Percentiles rank a stretch among this genome's conserved stretches.
These are phyloP conservation scores for Amphimedon queenslandica DNA, from an alignment of 37 sponge, comb jelly and placozoan genomes.

Conservation along the genomic window DNA sequence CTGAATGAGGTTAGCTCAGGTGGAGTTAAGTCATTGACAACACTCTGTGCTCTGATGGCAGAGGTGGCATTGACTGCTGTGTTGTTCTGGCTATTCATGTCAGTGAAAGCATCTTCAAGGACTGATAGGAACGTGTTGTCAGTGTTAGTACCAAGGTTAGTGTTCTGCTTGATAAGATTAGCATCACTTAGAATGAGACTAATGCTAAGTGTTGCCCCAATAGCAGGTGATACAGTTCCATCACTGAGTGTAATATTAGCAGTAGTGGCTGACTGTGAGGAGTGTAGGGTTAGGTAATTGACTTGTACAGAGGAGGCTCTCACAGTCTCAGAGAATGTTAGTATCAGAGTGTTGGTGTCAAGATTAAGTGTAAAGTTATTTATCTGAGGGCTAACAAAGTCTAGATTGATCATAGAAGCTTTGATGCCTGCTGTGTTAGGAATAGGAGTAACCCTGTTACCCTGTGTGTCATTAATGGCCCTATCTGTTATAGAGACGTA, in stretches of 20 bases:
- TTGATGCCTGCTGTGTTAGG: slow-evolving; percentile 46
- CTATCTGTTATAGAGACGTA: slow-evolving; percentile 59
- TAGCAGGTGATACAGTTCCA: slow-evolving; percentile 23
- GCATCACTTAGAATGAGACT: slow-evolving; percentile 26
- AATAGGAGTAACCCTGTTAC: slow-evolving; percentile 57
- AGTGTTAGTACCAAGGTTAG: slow-evolving; percentile 43
- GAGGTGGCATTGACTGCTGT: slow-evolving; percentile 15
- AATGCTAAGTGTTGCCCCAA: slow-evolving; percentile 41
- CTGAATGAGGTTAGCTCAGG: slow-evolving; percentile 60
- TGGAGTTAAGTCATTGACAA: slow-evolving; percentile 56
- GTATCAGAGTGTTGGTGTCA: slow-evolving; percentile 47
- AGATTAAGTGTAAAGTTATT: slow-evolving; percentile 70
- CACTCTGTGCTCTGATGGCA: slow-evolving; percentile 54
- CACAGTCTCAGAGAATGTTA: slow-evolving; percentile 88
- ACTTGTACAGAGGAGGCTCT: slow-evolving; percentile 33
- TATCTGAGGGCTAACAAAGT: slow-evolving; percentile 49
- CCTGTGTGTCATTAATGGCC: slow-evolving; percentile 64
- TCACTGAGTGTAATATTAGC: slow-evolving; percentile 26
- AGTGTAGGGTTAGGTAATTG: slow-evolving; percentile 37
- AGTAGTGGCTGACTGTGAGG: slow-evolving; percentile 16
- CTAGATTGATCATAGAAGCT: slow-evolving; percentile 40
- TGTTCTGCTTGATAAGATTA: slow-evolving; percentile 59
- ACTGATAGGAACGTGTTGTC: slow-evolving; percentile 65
- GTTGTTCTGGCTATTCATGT: slow-evolving; percentile 57
- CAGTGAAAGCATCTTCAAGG: slow-evolving; percentile 53